A percentile compares a stretch with the other conserved stretches of the same genome.
Evolutionary conservation across 1,140 invertebrate genomes (phyloP).

Genomic region (Littorina saxatilis): DNA sequence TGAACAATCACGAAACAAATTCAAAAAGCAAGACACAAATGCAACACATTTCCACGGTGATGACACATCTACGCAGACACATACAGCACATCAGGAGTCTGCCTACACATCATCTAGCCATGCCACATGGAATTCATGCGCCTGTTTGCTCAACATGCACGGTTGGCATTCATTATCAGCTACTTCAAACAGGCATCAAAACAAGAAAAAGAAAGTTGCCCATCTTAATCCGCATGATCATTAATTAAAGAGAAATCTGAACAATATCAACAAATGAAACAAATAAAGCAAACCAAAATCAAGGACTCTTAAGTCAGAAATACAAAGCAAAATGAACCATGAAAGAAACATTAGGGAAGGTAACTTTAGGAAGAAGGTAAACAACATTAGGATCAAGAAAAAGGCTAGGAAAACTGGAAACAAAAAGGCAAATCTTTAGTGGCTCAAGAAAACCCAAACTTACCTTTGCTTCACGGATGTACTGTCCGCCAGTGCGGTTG

Average conservation of each 20-base stretch:
- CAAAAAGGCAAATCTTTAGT: conserved; percentile 1
- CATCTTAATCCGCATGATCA: not conserved
- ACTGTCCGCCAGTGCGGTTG: conserved; percentile 94
- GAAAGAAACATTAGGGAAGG: not conserved
- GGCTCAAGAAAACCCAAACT: not conserved
- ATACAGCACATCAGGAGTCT: not conserved
- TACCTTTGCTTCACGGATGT: conserved; percentile 99
- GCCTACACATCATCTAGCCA: not conserved
- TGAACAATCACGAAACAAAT: too few species aligned
- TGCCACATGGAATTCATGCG: not conserved
- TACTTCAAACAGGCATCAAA: not conserved
- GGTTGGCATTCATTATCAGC: not conserved
- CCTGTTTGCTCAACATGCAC: not conserved
- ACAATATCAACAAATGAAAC: not conserved
- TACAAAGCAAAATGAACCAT: not conserved
- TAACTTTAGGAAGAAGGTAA: not conserved
- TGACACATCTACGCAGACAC: too few species aligned
- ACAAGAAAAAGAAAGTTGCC: not conserved
- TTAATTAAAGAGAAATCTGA: not conserved
- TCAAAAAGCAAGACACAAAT: too few species aligned
- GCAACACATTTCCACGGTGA: too few species aligned
- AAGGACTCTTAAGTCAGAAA: not conserved
- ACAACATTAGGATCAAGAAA: too few species aligned
- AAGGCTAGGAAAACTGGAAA: not conserved
- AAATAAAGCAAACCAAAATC: not conserved